Evolutionary conservation across 2,797 vertebrate species (phyloP), one percentile per base, ranked within the genome.

Genomic region (Manis javanica): DNA sequence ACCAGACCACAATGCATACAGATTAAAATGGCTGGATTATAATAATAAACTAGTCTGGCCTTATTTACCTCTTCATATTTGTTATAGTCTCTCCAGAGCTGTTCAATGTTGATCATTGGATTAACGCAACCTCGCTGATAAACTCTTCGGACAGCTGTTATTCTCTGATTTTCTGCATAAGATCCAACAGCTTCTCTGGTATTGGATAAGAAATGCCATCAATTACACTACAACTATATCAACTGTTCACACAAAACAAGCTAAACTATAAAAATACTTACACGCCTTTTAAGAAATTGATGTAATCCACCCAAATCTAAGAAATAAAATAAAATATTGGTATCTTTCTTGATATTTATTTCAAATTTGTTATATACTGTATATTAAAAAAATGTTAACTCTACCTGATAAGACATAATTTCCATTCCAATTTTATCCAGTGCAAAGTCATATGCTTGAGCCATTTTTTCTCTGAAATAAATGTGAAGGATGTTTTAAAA

Each of bases 351-450:
- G 94, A 71, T 87, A 95, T 89, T 98, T 46, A 46, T 46, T 91
- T 93, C 83, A 94, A 96, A 87, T 86, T 75, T 86, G 89, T 42
- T 66, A 96, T 46, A 9, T 46, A 91, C 15, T 90, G 24, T 93
- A 95, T 59, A 69, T 92, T 24, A 39, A 88, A 77, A 77, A 75
- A 78, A 68, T 9, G 55, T 64, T 94, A 97, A 97, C 95, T 97
- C 92, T 99, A 99, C 99, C 99, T 99, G 99, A 98, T 99, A 99
- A 79, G 99, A 99, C 99, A 99, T 99, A 94, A 99, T 99, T 98
- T 99, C 99, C 99, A 99, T 99, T 98, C 99, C 99, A 97, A 99
- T 99, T 99, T 99, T 99, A 98, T 99, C 99, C 97, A 99, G 98
- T 94, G 99, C 99, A 98, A 99, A 99, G 98, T 99, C 99, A 97